phyloP scores from a whole-genome alignment of 2,113 vertebrate genomes.

The Craseonycteris thonglongyai region DNA sequence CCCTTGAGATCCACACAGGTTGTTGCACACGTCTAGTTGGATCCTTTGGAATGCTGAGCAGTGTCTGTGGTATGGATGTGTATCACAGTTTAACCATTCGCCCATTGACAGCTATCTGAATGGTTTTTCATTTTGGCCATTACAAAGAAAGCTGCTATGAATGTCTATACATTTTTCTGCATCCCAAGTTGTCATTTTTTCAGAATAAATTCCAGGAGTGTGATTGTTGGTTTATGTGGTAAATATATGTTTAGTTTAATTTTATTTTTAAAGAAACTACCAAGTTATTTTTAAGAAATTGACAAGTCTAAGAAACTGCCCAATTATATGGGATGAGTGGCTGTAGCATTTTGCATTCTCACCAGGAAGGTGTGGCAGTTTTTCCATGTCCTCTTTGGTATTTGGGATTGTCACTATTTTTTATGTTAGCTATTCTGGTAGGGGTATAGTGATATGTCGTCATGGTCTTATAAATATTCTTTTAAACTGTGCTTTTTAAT shows the following conservation, averaged over 20 bases:
- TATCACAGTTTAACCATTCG: background rate
- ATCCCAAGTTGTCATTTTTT: background rate
- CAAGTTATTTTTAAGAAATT: background rate
- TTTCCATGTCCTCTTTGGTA: background rate
- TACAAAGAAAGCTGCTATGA: background rate
- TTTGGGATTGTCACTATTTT: background rate
- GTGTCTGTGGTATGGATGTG: accelerated
- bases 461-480: background rate
- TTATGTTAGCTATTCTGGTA: background rate
- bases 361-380: background rate
- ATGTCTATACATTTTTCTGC: background rate
- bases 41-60: background rate
- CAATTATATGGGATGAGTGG: no score
- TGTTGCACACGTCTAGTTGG: background rate
- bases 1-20: background rate
- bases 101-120: background rate
- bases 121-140: background rate
- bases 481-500: background rate
- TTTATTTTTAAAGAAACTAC: background rate
- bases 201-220: background rate
- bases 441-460: background rate
- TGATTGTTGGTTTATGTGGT: background rate
- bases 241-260: background rate
- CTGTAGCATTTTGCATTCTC: background rate
- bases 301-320: background rate